These are phyloP conservation scores for Stratiomys singularior DNA, from an alignment of 2,888 invertebrate genomes.

Conservation along the genomic window DNA sequence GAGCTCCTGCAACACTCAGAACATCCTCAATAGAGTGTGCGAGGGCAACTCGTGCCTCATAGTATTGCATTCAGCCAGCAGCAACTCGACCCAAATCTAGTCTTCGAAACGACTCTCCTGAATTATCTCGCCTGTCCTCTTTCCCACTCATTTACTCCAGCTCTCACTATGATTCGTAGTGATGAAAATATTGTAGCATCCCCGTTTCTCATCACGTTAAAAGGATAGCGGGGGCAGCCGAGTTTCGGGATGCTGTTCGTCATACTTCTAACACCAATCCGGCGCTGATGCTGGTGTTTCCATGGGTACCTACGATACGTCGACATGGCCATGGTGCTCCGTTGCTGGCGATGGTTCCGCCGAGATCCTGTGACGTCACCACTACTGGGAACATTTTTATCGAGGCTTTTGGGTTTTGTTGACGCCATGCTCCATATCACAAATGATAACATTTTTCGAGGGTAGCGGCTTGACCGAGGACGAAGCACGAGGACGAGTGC, in stretches of 20 bases:
- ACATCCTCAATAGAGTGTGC: no score
- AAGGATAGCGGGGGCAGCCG: not conserved
- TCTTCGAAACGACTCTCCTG: not conserved
- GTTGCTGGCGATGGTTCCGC: slow-evolving; percentile 5
- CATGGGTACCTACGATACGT: slow-evolving; percentile 48
- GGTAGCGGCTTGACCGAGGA: no score
- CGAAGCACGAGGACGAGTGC: no score
- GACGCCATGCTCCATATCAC: slow-evolving; percentile 31
- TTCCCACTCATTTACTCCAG: not conserved
- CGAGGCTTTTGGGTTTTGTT: slow-evolving; percentile 44
- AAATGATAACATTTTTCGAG: slow-evolving; percentile 13
- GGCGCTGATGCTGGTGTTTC: slow-evolving; percentile 49
- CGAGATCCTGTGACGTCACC: slow-evolving; percentile 40
- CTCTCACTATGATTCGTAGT: not conserved
- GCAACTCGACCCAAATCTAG: slow-evolving; percentile 1
- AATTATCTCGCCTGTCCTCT: not conserved
- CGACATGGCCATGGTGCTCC: slow-evolving; percentile 5
- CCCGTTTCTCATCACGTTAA: not conserved
- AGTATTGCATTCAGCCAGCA: not conserved
- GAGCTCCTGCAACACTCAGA: no score
- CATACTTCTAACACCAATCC: slow-evolving; percentile 12
- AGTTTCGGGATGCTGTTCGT: not conserved
- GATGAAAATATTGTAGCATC: no score
- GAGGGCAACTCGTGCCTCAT: not conserved
- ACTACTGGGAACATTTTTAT: slow-evolving; percentile 40